Evolutionary conservation across 2,888 invertebrate species (phyloP), one percentile per base, ranked within the genome.

Genomic region (Sphaerophoria rueppellii): DNA sequence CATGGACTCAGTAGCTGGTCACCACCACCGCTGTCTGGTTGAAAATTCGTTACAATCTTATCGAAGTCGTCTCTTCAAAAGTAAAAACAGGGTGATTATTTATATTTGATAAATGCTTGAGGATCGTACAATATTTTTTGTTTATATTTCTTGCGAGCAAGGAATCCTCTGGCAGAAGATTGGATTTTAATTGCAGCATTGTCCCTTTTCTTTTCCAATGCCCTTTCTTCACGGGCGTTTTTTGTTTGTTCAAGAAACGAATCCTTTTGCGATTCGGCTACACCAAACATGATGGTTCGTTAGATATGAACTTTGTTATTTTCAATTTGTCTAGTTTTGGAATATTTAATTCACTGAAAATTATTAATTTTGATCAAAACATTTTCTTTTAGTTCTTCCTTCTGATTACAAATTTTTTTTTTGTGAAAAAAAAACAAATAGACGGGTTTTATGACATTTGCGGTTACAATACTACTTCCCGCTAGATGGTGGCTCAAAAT

Each of bases 141-240:
- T 46, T 94, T 92, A 89, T 96, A 95, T 89, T 92, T 93, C 67
- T 92, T 93, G 82, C 96, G 93, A 3, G 94, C 93, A n/a, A 96
- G 92, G 95, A 95, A 97, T 86, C 96, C 96, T 89, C 96, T 93
- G 50, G 96, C 91, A 72, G 93, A 91, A n/a, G 96, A 94, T 91
- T 98, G 97, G 86, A 98, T 95, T 87, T 93, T 93, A 46, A 94
- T 93, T 52, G 95, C 95, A 43, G 97, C 96, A 87, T 93, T 93
- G 89, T 97, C 97, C 82, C 95, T 94, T 86, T 95, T 94, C 90
- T 97, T 96, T 89, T 97, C 98, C 71, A 95, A 92, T 0, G 97
- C 97, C 76, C 98, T 94, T 91, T 98, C 98, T 90, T 97, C 96
- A 81, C 98, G 93, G 12, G 98, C 98, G 37, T 96, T 96, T 92